A percentile compares a stretch with the other conserved stretches of the same genome.
phyloP scores from a whole-genome alignment of 2,888 invertebrate genomes.

The Mesorhabditis sp. region DNA sequence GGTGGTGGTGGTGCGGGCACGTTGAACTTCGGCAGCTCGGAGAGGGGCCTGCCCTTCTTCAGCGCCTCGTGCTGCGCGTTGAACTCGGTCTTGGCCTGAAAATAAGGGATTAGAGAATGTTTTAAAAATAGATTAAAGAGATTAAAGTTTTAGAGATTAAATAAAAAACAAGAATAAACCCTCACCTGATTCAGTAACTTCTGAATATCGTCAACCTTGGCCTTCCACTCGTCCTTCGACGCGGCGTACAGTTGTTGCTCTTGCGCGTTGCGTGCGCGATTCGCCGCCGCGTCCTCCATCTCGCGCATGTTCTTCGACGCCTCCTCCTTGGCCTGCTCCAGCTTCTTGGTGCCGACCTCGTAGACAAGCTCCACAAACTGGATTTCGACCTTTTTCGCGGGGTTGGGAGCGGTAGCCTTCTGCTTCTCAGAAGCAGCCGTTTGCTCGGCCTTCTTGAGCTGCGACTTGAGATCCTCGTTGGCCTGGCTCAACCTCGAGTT shows the following conservation, averaged over 20 bases:
- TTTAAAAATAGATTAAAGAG: not conserved
- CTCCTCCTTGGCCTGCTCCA: slow-evolving; percentile 47
- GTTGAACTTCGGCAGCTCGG: slow-evolving; percentile 36
- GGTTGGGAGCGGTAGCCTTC: slow-evolving; percentile 18
- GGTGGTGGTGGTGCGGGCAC: slow-evolving; percentile 46
- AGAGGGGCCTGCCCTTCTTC: slow-evolving; percentile 41
- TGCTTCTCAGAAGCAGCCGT: slow-evolving; percentile 30
- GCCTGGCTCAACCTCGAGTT: slow-evolving; percentile 31
- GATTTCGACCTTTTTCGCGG: slow-evolving; percentile 44
- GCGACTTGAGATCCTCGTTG: slow-evolving; percentile 36
- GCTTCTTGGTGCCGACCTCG: slow-evolving; percentile 42
- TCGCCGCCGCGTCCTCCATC: slow-evolving; percentile 18
- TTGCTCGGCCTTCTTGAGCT: slow-evolving; percentile 32
- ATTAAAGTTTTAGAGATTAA: not conserved
- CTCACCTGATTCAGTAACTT: not conserved
- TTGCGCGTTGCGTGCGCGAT: slow-evolving; percentile 5
- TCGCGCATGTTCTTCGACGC: slow-evolving; percentile 22
- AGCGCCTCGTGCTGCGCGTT: slow-evolving; percentile 37
- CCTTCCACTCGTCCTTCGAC: slow-evolving; percentile 18
- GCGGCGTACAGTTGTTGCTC: slow-evolving; percentile 12
- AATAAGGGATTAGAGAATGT: slow-evolving; percentile 17
- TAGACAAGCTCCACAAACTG: slow-evolving; percentile 36
- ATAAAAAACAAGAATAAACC: not conserved
- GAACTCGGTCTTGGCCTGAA: slow-evolving; percentile 34
- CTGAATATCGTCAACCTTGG: slow-evolving; percentile 16